Evolutionary conservation across 2,888 invertebrate species (phyloP).

Genomic region (Rhimphoctona megacephalus): DNA sequence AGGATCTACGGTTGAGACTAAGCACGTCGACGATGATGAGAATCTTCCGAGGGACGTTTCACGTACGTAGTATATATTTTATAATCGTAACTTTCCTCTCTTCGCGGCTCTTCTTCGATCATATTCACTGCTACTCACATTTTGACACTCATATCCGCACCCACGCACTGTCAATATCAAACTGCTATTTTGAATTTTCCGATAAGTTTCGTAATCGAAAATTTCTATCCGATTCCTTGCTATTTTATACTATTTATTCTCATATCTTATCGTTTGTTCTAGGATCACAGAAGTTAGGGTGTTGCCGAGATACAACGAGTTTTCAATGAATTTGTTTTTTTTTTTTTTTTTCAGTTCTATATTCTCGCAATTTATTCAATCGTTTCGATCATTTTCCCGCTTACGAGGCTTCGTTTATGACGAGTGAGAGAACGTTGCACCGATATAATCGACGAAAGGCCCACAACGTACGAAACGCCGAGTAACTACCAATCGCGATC

Average conservation of each 20-base stretch:
- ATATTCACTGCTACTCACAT: conserved; percentile 43
- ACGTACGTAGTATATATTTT: conserved; percentile 38
- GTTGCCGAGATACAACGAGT: background rate
- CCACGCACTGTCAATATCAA: conserved; percentile 40
- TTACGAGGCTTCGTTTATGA: background rate
- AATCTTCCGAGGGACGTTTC: conserved; percentile 22
- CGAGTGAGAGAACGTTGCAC: background rate
- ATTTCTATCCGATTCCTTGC: background rate
- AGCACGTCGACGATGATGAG: conserved; percentile 10
- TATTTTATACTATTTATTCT: background rate
- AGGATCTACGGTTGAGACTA: conserved; percentile 15
- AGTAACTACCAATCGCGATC: background rate
- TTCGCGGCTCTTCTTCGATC: conserved; percentile 17
- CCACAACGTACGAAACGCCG: conserved; percentile 31
- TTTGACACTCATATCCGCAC: background rate
- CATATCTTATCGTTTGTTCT: background rate
- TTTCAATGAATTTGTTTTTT: too few species aligned
- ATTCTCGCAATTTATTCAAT: conserved; percentile 4
- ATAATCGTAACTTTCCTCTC: conserved; percentile 40
- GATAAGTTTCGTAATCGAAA: background rate
- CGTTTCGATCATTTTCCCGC: conserved; percentile 13
- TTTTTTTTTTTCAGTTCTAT: conserved; percentile 11
- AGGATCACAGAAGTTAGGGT: conserved; percentile 40
- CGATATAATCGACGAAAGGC: conserved; percentile 27
- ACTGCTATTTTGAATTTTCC: conserved; percentile 5